Evolutionary conservation across 2,113 vertebrate genomes (phyloP).

Genomic region (Gavia stellata): DNA sequence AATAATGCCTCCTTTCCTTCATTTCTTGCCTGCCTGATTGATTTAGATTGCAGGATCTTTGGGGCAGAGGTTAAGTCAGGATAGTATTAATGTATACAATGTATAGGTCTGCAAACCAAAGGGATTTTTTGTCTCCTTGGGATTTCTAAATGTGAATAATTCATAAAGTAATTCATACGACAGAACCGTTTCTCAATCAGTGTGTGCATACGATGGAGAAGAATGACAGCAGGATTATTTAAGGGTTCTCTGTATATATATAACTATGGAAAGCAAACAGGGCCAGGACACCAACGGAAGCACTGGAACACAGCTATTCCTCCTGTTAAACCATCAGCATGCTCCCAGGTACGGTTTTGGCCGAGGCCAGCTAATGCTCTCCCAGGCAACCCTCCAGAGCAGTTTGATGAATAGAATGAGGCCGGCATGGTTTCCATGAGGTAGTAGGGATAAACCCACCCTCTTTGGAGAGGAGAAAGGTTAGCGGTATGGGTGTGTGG

Average conservation of each 20-base stretch:
- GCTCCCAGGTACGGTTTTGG: background rate
- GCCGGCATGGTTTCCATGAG: background rate
- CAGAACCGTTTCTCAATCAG: rapidly evolving
- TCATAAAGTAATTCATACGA: background rate
- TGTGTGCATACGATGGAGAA: background rate
- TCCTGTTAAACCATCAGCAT: background rate
- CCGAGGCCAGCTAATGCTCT: background rate
- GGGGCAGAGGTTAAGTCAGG: background rate
- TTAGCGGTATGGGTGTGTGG: background rate
- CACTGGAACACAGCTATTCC: background rate
- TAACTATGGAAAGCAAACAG: background rate
- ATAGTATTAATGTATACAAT: background rate
- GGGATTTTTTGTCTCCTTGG: background rate
- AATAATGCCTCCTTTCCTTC: background rate
- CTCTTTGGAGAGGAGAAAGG: background rate
- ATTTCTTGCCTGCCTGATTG: background rate
- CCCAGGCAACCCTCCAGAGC: background rate
- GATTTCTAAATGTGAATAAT: background rate
- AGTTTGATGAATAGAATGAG: background rate
- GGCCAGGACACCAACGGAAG: background rate
- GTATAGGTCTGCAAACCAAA: background rate
- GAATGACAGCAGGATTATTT: background rate
- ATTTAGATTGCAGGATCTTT: background rate
- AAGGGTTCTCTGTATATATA: background rate
- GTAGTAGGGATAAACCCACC: background rate